A percentile compares a stretch with the other conserved stretches of the same genome.
These are phyloP conservation scores for Emydura subglobosa DNA, from an alignment of 2,113 vertebrate genomes.

Conservation along the genomic window DNA sequence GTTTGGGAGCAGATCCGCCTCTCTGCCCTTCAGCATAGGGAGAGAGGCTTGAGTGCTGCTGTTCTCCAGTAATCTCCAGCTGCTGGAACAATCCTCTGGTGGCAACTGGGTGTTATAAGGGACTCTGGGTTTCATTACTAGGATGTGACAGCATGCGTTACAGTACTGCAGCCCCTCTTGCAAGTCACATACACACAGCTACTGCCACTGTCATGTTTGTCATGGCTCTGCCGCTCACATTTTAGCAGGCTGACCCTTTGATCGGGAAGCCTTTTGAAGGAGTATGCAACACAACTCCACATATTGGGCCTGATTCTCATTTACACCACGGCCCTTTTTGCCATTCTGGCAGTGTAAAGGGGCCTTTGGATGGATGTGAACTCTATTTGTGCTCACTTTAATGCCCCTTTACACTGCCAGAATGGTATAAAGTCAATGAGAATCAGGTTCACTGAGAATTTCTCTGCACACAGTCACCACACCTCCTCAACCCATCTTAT, in stretches of 20 bases:
- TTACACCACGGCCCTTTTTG: not conserved
- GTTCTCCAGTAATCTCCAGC: not conserved
- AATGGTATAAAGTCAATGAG: not conserved
- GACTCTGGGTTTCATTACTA: not conserved
- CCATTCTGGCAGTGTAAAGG: not conserved
- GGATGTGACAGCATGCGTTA: not conserved
- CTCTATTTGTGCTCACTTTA: not conserved
- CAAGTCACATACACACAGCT: not conserved
- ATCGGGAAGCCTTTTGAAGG: not conserved
- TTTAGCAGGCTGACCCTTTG: not conserved
- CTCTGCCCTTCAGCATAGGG: not conserved
- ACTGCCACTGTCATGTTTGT: not conserved
- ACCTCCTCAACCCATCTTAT: not conserved
- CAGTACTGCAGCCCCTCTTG: not conserved
- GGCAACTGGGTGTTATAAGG: not conserved
- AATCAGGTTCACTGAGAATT: not conserved
- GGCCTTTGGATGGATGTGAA: not conserved
- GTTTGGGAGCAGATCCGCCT: not conserved
- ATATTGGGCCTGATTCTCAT: not conserved
- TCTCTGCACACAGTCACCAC: not conserved
- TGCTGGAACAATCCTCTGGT: not conserved
- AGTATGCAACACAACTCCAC: not conserved
- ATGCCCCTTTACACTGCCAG: not conserved
- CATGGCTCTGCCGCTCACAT: not conserved
- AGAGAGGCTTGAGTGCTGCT: too few species aligned